These are phyloP conservation scores for Apodemia zela DNA, from an alignment of 2,888 invertebrate genomes.

Conservation along the genomic window DNA sequence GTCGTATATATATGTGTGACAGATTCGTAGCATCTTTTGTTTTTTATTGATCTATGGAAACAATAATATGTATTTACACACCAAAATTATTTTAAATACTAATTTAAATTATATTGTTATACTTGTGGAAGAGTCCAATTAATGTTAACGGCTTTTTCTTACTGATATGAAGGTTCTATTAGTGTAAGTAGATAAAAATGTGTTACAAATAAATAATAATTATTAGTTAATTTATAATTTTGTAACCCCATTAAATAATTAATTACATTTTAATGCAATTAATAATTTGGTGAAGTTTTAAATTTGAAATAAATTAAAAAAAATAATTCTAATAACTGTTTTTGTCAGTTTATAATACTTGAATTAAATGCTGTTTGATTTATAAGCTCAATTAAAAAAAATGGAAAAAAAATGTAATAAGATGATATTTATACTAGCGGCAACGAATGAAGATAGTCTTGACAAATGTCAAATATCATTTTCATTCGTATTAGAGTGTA, in stretches of 20 bases:
- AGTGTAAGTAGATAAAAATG: constrained; percentile 26
- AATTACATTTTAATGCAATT: constrained; percentile 21
- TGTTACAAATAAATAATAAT: constrained; percentile 25
- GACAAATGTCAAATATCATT: no score
- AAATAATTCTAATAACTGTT: no score
- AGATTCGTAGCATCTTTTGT: constrained; percentile 9
- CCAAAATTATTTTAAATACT: constrained; percentile 34
- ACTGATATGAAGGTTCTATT: constrained; percentile 19
- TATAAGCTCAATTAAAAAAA: no score
- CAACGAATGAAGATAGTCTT: no score
- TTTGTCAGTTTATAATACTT: no score
- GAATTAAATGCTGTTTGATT: no score
- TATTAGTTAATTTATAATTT: constrained; percentile 15
- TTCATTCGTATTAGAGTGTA: no score
- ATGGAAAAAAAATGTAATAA: no score
- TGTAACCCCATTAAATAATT: constrained; percentile 4
- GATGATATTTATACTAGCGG: no score
- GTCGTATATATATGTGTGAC: background rate
- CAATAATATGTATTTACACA: constrained; percentile 30
- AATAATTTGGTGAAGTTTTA: constrained; percentile 8
- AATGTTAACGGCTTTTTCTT: constrained; percentile 33
- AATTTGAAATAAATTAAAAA: no score
- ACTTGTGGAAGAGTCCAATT: constrained; percentile 31
- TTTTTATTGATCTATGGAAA: constrained; percentile 7
- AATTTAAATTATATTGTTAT: constrained; percentile 23